phyloP scores from a whole-genome alignment of 1,140 invertebrate genomes.

The Bursaphelenchus mucronatus region DNA sequence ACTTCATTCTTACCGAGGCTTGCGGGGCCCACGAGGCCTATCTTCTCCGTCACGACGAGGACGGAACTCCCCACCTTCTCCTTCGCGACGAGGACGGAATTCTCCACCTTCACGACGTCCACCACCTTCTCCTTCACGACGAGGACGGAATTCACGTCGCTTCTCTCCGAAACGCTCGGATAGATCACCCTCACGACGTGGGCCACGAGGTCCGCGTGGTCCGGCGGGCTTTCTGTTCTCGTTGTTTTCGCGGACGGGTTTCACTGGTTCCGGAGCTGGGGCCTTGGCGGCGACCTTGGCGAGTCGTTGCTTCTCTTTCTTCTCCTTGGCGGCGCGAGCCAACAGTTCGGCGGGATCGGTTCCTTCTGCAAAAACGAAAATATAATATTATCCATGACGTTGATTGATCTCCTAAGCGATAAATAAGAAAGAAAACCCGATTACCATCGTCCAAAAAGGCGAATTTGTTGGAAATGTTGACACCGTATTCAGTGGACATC shows the following conservation, averaged over 20 bases:
- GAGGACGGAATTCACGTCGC: slow-evolving; percentile 6
- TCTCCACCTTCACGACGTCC: slow-evolving; percentile 5
- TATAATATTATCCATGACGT: neutral
- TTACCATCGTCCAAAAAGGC: slow-evolving; percentile 12
- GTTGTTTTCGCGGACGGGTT: slow-evolving; percentile 4
- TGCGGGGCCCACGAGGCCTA: neutral
- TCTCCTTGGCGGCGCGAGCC: slow-evolving; percentile 7
- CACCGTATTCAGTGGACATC: neutral
- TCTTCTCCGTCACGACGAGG: neutral
- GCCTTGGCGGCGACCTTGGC: slow-evolving; percentile 8
- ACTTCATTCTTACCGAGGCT: neutral
- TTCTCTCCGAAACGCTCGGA: slow-evolving; percentile 21
- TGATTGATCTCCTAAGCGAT: no score
- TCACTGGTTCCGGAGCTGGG: slow-evolving; percentile 12
- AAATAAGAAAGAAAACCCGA: neutral
- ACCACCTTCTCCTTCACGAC: slow-evolving; percentile 2
- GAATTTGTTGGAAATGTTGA: slow-evolving; percentile 14
- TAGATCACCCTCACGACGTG: slow-evolving; percentile 9
- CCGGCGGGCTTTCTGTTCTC: slow-evolving; percentile 11
- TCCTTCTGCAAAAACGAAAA: slow-evolving; percentile 3
- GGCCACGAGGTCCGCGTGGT: slow-evolving; percentile 2
- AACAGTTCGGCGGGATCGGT: slow-evolving; percentile 6
- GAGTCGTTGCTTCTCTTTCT: slow-evolving; percentile 7
- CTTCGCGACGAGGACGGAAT: neutral
- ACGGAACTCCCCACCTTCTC: neutral